Percentiles rank a stretch among this genome's conserved stretches.
These are phyloP conservation scores for Scytalopus superciliaris DNA, from an alignment of 2,113 vertebrate genomes.

Conservation along the genomic window DNA sequence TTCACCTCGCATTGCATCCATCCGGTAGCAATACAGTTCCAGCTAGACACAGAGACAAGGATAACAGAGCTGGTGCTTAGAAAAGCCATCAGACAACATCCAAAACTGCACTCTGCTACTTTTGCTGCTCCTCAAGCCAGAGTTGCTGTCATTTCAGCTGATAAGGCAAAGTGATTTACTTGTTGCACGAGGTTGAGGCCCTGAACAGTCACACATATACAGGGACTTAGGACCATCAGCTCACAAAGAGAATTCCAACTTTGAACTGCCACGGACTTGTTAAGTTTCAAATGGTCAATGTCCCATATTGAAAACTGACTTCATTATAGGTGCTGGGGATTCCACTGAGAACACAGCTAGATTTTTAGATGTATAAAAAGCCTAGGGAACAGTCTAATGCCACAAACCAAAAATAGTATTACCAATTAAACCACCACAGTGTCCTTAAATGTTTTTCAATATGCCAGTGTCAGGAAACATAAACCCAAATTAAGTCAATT, in stretches of 20 bases:
- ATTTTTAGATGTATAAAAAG: neutral
- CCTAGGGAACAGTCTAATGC: neutral
- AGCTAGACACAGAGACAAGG: neutral
- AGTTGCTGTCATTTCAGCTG: neutral
- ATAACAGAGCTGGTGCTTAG: neutral
- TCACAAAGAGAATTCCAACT: neutral
- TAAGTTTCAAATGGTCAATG: neutral
- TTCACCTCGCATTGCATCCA: neutral
- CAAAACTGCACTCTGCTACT: neutral
- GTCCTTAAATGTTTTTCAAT: neutral
- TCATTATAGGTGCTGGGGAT: neutral
- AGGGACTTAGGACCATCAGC: neutral
- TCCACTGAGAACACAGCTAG: neutral
- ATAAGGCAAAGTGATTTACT: neutral
- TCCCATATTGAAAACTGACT: neutral
- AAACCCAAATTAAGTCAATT: neutral
- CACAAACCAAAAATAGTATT: neutral
- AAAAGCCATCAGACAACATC: neutral
- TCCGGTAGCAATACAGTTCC: neutral
- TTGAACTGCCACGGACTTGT: neutral
- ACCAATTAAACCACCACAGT: neutral
- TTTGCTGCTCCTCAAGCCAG: neutral
- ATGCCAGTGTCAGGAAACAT: neutral
- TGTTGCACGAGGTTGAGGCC: neutral
- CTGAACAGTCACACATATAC: neutral